Conservation (phyloP, 2,113 vertebrate genomes). For the Peromyscus leucopus region DNA sequence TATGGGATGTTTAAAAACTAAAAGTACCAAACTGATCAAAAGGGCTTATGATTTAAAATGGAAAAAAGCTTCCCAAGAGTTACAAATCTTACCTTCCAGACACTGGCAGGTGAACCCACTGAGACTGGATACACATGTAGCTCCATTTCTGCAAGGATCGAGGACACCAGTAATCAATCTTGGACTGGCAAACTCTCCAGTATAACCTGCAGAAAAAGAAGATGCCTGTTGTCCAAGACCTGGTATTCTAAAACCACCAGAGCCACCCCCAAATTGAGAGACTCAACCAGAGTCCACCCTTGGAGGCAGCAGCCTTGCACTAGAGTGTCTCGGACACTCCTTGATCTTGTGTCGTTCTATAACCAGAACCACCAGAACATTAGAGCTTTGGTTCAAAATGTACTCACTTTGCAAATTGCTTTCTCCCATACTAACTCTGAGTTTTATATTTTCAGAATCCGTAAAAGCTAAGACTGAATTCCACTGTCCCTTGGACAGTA, state of each 20-base stretch:
- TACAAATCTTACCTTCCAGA: conserved; percentile 90
- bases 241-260: background rate
- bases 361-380: background rate
- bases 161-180: conserved; percentile 95
- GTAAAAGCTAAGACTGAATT: background rate
- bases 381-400: background rate
- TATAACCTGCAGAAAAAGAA: conserved; percentile 86
- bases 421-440: background rate
- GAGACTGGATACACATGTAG: conserved; percentile 91
- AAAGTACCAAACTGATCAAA: background rate
- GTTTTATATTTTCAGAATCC: background rate
- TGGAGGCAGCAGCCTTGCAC: background rate
- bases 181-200: conserved; percentile 94
- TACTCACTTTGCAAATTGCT: conserved; percentile 15
- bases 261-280: background rate
- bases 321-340: too few species aligned
- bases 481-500: rapidly evolving
- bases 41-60: background rate
- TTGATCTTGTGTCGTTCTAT: background rate
- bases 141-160: conserved; percentile 95
- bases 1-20: background rate
- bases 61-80: background rate
- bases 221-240: background rate
- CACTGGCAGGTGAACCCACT: conserved; percentile 94
- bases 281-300: background rate